Base-by-base conservation (phyloP, 2,888 invertebrate species). In the Mechanitis mazaeus region DNA sequence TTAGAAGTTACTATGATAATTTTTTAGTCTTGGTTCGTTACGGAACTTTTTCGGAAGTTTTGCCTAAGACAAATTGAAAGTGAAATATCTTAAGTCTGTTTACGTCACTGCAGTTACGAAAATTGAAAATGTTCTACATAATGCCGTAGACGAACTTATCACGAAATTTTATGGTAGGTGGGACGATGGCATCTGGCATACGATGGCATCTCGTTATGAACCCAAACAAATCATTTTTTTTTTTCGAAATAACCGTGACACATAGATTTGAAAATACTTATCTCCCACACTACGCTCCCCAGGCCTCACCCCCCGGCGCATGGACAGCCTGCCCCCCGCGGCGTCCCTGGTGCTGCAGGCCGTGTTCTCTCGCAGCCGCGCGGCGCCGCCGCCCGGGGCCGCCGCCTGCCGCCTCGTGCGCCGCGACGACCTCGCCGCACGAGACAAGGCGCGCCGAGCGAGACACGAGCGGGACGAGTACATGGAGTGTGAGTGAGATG, bases 251-350 rank as follows among this genome's bases (percentile, higher is more conserved):
- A 42, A 7, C 1, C 11, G 11, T 42, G 47, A 42, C 42, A 42
- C 11, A 9, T 6, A 2, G 3, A 9, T 42, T 42, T 9, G 7
- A 38, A 7, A 38, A 38, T 38, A 38, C 2, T 9, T 0, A 42
- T 42, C 9, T 7, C 9, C 6, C 2, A 42, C 6, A 9, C 2
- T 42, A 42, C 46, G 4, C 11, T 20, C 3, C 57, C 2, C 75
- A 93, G 93, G 93, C 28, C 90, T 95, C 69, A 93, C 92, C 0
- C 91, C 92, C n/a, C 88, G 92, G n/a, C 93, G 94, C 69, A 81
- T 96, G n/a, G 93, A 94, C 72, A 92, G 91, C 60, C 85, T 95
- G 33, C 95, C 96, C 0, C 91, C 93, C 0, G 95, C 94, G 0
- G 59, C 85, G 0, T 79, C 75, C 0, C 74, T 87, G n/a, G 91